A percentile compares a stretch with the other conserved stretches of the same genome.
Conservation (phyloP, 2,113 vertebrate genomes). For the Sylvia atricapilla region DNA sequence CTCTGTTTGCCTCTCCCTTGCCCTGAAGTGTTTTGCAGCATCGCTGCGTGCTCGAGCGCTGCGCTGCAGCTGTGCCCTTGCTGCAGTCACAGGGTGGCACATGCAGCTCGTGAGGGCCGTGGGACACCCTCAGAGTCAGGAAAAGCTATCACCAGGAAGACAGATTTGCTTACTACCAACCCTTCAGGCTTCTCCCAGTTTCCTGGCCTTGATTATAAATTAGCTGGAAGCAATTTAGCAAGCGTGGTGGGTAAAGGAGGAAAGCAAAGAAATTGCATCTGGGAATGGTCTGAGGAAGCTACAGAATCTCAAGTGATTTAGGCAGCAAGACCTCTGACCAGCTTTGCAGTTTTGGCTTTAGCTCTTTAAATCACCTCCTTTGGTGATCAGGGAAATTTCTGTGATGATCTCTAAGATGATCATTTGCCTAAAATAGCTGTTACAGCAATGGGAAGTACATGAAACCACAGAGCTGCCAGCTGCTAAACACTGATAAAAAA, state of each 20-base stretch:
- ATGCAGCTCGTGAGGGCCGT: background rate
- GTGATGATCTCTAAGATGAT: background rate
- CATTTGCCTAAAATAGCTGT: background rate
- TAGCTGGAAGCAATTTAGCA: background rate
- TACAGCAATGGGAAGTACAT: background rate
- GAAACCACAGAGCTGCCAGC: background rate
- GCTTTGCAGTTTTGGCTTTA: background rate
- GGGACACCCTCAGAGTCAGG: background rate
- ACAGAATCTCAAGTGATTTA: background rate
- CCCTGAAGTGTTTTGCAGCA: background rate
- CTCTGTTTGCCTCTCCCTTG: background rate
- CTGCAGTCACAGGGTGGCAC: background rate
- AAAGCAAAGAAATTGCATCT: background rate
- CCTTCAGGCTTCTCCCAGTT: background rate
- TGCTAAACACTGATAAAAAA: background rate
- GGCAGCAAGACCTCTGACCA: background rate
- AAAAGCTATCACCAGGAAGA: rapidly evolving
- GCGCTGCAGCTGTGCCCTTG: slow-evolving; percentile 5
- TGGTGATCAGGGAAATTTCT: background rate
- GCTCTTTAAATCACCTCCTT: background rate
- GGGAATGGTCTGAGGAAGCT: background rate
- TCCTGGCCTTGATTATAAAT: background rate
- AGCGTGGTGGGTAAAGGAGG: background rate
- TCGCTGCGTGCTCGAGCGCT: rapidly evolving
- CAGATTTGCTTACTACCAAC: background rate